Percentiles rank a stretch among this genome's conserved stretches.
Conservation (phyloP, 2,797 vertebrate species). For the Tragopan temminckii region DNA sequence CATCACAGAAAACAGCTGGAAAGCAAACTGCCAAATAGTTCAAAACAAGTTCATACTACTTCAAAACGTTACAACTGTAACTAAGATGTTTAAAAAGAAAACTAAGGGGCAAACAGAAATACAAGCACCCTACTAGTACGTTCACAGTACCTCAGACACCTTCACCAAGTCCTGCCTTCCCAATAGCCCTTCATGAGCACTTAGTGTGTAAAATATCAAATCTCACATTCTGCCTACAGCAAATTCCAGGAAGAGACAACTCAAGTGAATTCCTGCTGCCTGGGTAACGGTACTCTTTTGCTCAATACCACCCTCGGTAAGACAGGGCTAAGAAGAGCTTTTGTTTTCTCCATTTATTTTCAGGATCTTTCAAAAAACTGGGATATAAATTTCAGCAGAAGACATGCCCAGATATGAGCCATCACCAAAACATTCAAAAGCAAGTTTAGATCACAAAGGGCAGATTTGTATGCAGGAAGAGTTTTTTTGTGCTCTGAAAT, state of each 20-base stretch:
- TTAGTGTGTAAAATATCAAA: neutral
- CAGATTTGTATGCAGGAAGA: neutral
- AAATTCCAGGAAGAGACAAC: neutral
- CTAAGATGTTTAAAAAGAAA: neutral
- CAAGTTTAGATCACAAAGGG: neutral
- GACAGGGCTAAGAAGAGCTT: neutral
- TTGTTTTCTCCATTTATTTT: neutral
- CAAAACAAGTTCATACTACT: neutral
- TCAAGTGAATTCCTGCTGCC: neutral
- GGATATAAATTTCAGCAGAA: neutral
- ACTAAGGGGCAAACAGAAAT: neutral
- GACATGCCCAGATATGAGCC: neutral
- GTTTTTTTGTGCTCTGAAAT: neutral
- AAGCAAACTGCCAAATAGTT: neutral
- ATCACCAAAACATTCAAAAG: fast-evolving
- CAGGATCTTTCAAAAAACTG: neutral
- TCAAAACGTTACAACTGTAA: neutral
- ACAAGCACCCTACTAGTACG: neutral
- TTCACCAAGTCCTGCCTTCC: neutral
- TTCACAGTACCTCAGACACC: neutral
- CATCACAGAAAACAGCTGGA: neutral
- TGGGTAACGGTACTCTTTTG: neutral
- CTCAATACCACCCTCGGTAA: fast-evolving
- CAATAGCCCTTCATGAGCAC: neutral
- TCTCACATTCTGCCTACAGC: neutral